Conservation (phyloP, 1,140 invertebrate species). For the Pseudomyrmex pallidus region DNA sequence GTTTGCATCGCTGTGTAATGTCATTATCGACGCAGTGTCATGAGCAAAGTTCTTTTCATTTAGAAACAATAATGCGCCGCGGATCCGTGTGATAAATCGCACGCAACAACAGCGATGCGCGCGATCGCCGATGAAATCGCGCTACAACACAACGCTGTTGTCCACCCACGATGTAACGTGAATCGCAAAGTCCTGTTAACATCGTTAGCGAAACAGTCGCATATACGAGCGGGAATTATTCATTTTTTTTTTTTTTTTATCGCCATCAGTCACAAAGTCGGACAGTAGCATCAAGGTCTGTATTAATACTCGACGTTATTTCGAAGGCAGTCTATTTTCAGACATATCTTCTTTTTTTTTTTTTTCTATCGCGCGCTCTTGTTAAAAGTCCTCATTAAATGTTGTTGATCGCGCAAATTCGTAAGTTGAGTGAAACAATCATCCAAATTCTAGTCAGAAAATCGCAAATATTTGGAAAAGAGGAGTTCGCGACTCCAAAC, state of each 20-base stretch:
- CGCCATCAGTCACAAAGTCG: conserved; percentile 2
- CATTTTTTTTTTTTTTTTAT: neutral
- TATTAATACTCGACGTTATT: neutral
- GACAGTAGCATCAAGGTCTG: neutral
- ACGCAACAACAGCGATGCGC: no score
- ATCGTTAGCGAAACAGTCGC: conserved; percentile 15
- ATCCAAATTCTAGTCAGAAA: no score
- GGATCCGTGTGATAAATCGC: conserved; percentile 34
- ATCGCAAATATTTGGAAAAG: no score
- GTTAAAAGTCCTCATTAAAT: no score
- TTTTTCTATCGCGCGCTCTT: neutral
- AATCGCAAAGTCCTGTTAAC: conserved; percentile 31
- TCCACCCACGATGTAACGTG: neutral
- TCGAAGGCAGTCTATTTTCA: neutral
- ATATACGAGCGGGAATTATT: neutral
- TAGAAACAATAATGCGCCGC: conserved; percentile 32
- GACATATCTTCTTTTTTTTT: neutral
- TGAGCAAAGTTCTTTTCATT: conserved; percentile 38
- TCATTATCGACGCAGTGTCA: conserved; percentile 35
- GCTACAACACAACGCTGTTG: neutral
- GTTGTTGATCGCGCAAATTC: no score
- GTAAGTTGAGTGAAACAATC: no score
- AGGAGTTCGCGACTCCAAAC: no score
- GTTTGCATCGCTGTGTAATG: conserved; percentile 12
- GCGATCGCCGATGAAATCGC: conserved; percentile 13